A percentile compares a stretch with the other conserved stretches of the same genome.
Conservation (phyloP, 2,113 vertebrate species). For the Oxyura jamaicensis region DNA sequence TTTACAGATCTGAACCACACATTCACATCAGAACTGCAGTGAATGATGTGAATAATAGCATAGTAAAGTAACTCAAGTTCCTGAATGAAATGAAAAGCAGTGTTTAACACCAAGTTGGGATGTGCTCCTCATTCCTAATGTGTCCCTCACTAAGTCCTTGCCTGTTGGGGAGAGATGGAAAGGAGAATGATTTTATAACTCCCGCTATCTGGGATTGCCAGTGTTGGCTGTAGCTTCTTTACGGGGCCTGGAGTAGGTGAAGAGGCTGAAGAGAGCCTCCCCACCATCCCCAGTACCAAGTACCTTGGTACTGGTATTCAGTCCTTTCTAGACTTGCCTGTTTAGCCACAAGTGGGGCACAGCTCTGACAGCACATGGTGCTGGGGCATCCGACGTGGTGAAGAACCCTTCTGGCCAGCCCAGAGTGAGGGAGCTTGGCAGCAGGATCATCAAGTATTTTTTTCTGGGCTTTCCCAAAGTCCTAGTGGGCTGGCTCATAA, state of each 20-base stretch:
- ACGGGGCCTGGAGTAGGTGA: neutral
- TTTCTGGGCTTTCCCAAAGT: neutral
- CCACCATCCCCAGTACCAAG: rapidly evolving
- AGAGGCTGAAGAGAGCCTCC: neutral
- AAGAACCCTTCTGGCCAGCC: neutral
- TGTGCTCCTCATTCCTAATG: neutral
- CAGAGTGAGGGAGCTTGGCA: too few species aligned
- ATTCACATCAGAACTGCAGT: neutral
- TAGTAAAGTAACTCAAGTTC: neutral
- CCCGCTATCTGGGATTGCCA: neutral
- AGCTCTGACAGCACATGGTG: neutral
- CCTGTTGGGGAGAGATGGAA: neutral
- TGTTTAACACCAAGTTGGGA: neutral
- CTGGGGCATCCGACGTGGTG: rapidly evolving
- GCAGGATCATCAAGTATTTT: neutral
- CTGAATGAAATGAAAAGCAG: neutral
- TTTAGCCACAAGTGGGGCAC: neutral
- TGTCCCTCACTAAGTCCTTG: neutral
- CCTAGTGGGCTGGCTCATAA: neutral
- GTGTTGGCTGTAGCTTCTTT: neutral
- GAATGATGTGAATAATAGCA: neutral
- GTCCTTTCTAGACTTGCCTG: neutral
- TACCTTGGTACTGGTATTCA: neutral
- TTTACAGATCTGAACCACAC: neutral
- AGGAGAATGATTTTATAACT: neutral